phyloP scores from a whole-genome alignment of 2,888 invertebrate species.

The Gymnosoma rotundatum region DNA sequence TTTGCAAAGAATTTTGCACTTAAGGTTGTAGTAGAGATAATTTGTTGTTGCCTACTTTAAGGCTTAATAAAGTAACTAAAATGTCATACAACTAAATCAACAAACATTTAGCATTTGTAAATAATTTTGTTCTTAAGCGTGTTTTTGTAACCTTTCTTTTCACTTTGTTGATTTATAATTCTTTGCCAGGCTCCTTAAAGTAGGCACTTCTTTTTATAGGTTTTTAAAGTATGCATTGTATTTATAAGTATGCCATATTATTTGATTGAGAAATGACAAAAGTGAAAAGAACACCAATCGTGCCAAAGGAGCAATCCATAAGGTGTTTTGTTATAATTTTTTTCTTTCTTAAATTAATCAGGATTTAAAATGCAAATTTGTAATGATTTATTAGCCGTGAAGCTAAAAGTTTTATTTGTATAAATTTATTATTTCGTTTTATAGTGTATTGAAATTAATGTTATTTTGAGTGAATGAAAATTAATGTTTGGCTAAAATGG shows the following conservation, averaged over 20 bases:
- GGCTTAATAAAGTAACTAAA: slow-evolving; percentile 29
- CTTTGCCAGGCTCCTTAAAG: slow-evolving; percentile 39
- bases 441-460: slow-evolving; percentile 24
- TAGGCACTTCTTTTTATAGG: slow-evolving; percentile 34
- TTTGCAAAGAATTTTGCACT: slow-evolving; percentile 11
- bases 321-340: slow-evolving; percentile 25
- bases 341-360: neutral
- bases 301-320: slow-evolving; percentile 40
- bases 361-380: slow-evolving; percentile 4
- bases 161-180: slow-evolving; percentile 27
- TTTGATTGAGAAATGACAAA: slow-evolving; percentile 30
- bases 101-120: slow-evolving; percentile 22
- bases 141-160: slow-evolving; percentile 12
- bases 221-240: slow-evolving; percentile 33
- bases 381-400: slow-evolving; percentile 19
- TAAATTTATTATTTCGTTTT: neutral
- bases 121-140: slow-evolving; percentile 41
- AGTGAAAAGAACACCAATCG: slow-evolving; percentile 2
- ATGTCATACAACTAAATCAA: slow-evolving; percentile 18
- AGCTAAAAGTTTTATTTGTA: neutral
- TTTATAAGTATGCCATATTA: slow-evolving; percentile 54
- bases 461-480: neutral
- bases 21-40: neutral
- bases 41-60: slow-evolving; percentile 41
- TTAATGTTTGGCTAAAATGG: neutral